A percentile compares a stretch with the other conserved stretches of the same genome.
Evolutionary conservation across 2,113 vertebrate species (phyloP).

Genomic region (Opisthocomus hoazin): DNA sequence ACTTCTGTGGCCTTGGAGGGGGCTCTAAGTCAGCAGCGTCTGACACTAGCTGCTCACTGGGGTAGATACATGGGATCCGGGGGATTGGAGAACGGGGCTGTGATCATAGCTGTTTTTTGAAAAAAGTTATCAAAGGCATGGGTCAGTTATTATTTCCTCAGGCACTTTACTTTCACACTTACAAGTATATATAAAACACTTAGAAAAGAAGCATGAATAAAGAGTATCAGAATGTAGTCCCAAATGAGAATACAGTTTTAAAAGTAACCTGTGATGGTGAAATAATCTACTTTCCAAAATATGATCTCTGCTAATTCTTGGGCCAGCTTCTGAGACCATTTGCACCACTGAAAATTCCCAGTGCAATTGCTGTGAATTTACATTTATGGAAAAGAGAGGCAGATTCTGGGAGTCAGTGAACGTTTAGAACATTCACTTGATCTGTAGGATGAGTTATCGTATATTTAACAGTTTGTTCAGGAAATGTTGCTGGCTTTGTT

Average conservation of each 20-base stretch:
- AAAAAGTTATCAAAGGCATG: background rate
- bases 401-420: background rate
- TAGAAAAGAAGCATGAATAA: background rate
- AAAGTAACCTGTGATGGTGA: background rate
- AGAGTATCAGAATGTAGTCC: background rate
- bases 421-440: background rate
- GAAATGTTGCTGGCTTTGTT: slow-evolving; percentile 28
- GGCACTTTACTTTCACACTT: background rate
- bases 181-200: background rate
- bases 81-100: background rate
- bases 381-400: background rate
- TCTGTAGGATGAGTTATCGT: background rate
- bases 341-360: background rate
- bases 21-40: background rate
- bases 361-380: background rate
- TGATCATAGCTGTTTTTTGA: background rate
- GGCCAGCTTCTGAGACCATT: background rate
- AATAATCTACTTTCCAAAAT: background rate
- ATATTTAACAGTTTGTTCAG: slow-evolving; percentile 28
- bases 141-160: background rate
- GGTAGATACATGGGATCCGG: background rate
- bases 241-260: background rate
- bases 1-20: background rate
- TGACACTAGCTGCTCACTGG: background rate
- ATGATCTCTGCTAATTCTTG: background rate